Percentiles rank a stretch among this genome's conserved stretches.
phyloP scores from a whole-genome alignment of 2,888 invertebrate species.

The Idaea straminata region DNA sequence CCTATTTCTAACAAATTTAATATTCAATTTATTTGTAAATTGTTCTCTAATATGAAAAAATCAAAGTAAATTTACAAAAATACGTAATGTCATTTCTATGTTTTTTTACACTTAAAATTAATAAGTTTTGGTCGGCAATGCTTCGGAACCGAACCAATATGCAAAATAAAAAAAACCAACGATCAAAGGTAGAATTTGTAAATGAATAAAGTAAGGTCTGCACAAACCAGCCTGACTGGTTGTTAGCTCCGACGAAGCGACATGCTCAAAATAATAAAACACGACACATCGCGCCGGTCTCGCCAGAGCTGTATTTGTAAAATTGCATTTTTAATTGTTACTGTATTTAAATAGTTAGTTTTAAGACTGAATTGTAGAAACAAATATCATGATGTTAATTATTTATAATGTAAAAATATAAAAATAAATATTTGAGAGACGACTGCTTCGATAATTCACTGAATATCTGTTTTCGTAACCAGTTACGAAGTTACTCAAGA shows the following conservation, averaged over 20 bases:
- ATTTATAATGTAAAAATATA: slow-evolving; percentile 18
- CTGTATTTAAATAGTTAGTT: slow-evolving; percentile 44
- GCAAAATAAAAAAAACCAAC: too few species aligned
- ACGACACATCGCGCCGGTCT: too few species aligned
- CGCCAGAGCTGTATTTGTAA: slow-evolving; percentile 37
- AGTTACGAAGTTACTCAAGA: slow-evolving; percentile 4
- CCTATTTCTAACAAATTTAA: background rate
- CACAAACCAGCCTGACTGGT: too few species aligned
- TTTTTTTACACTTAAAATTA: background rate
- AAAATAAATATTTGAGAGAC: slow-evolving; percentile 10
- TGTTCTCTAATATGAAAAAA: background rate
- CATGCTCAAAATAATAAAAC: too few species aligned
- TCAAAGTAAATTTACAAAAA: slow-evolving; percentile 24
- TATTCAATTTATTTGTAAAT: background rate
- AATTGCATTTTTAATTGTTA: slow-evolving; percentile 67
- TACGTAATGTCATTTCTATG: slow-evolving; percentile 2
- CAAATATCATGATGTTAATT: slow-evolving; percentile 24
- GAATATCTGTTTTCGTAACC: background rate
- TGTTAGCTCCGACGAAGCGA: too few species aligned
- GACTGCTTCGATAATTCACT: background rate
- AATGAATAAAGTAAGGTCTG: too few species aligned
- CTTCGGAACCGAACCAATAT: too few species aligned
- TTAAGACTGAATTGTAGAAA: slow-evolving; percentile 50
- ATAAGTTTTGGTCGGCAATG: too few species aligned
- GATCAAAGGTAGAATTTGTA: too few species aligned